Base-by-base conservation (phyloP, 2,888 invertebrate species). In the Himalopsyche kuldschensis region DNA sequence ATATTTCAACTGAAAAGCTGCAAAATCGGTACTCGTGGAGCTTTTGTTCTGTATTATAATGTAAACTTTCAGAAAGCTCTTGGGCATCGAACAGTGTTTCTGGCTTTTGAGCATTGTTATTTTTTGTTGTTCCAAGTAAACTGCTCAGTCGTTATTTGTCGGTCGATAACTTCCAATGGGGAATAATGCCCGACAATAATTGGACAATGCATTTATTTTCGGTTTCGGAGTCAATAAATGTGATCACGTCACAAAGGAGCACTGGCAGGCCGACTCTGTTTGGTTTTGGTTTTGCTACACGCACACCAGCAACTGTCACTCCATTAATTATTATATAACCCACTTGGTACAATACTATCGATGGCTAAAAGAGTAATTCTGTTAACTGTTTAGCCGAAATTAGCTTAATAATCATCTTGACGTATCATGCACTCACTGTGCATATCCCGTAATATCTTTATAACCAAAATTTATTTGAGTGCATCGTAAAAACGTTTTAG, bases 121-220 rank as follows among this genome's bases (percentile, higher is more conserved):
- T 69, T 69, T 69, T 69, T 69, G 69, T 27, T 69, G 27, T 69
- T 69, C 69, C 69, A 69, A 69, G 69, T 69, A 69, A 69, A 27
- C 55, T 79, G 75, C 27, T 69, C 80, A 78, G 77, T 30, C 85
- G 82, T 78, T 85, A 85, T 85, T 85, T 85, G 85, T 85, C 84
- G 86, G 84, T 82, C 81, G 82, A 80, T 84, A 83, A 79, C 78
- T 55, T 75, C 83, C 84, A 86, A 86, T 84, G 79, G 83, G 84
- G 84, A 82, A 84, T 86, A 86, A 86, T 86, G 63, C 69, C 55
- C 84, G 35, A 32, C 31, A 80, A 84, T 85, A 85, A 85, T 85
- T 84, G 84, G 84, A 84, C 84, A 85, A 84, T 84, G 83, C 81
- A 85, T 85, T 85, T 84, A 84, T 85, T 84, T 85, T 85, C 78